A percentile compares a stretch with the other conserved stretches of the same genome.
These are phyloP conservation scores for Toxotes chatareus DNA, from an alignment of 2,113 vertebrate species.

Conservation along the genomic window DNA sequence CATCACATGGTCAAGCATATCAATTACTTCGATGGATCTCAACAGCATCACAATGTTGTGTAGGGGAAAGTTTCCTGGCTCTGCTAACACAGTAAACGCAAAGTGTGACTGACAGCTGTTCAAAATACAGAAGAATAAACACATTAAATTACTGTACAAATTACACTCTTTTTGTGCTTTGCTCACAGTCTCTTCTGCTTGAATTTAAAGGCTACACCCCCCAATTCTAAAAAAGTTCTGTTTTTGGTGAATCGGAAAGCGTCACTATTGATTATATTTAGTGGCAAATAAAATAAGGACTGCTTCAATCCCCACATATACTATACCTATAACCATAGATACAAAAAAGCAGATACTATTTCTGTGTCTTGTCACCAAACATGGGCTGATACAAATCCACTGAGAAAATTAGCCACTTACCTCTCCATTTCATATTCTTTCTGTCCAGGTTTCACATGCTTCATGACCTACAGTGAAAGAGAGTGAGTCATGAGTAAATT, in stretches of 20 bases:
- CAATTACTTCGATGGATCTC: constrained; percentile 7
- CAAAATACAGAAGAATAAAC: too few relatives aligned
- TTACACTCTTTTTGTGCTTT: neutral
- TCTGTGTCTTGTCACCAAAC: neutral
- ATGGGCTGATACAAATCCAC: neutral
- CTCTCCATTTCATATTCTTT: constrained; percentile 85
- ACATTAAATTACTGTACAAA: too few relatives aligned
- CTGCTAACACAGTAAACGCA: neutral
- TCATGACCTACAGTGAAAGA: constrained; percentile 76
- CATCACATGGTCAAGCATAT: constrained; percentile 10
- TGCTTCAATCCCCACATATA: neutral
- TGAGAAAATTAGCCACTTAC: constrained; percentile 40
- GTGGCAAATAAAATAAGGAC: neutral
- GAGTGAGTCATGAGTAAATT: neutral
- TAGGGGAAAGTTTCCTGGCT: neutral
- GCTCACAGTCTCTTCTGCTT: too few relatives aligned
- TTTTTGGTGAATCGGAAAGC: too few relatives aligned
- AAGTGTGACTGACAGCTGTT: neutral
- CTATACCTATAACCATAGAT: neutral
- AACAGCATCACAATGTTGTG: too few relatives aligned
- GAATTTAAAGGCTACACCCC: too few relatives aligned
- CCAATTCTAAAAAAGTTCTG: too few relatives aligned
- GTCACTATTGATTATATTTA: neutral
- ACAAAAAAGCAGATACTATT: neutral
- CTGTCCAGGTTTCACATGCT: constrained; percentile 76